These are phyloP conservation scores for Acleris laterana DNA, from an alignment of 2,888 invertebrate species.

Conservation along the genomic window DNA sequence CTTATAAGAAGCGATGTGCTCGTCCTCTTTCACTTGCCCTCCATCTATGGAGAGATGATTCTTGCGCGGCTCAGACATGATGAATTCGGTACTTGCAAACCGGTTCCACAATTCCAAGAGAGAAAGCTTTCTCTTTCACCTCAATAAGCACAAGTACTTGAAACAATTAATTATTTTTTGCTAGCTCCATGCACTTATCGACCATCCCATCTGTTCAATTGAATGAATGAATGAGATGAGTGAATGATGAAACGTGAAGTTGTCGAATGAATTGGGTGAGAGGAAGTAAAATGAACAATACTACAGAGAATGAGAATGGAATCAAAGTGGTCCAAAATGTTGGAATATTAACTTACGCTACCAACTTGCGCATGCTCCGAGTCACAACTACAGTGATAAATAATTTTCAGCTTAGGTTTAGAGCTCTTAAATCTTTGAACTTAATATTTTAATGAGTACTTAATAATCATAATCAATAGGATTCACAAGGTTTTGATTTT, in stretches of 20 bases:
- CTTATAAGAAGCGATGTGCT: slow-evolving; percentile 81
- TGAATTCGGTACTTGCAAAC: slow-evolving; percentile 49
- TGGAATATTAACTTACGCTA: too few species aligned
- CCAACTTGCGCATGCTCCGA: too few species aligned
- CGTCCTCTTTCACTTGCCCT: slow-evolving; percentile 78
- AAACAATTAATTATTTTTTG: slow-evolving; percentile 48
- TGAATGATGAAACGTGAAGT: slow-evolving; percentile 15
- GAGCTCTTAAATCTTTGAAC: too few species aligned
- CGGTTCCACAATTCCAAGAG: slow-evolving; percentile 50
- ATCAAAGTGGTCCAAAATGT: too few species aligned
- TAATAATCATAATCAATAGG: too few species aligned
- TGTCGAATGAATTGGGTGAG: too few species aligned
- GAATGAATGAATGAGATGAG: slow-evolving; percentile 42
- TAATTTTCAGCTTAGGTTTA: too few species aligned
- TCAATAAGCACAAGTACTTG: slow-evolving; percentile 47
- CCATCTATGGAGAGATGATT: slow-evolving; percentile 76
- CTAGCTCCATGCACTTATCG: slow-evolving; percentile 39
- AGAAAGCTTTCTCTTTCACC: slow-evolving; percentile 56
- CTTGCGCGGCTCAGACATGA: slow-evolving; percentile 75
- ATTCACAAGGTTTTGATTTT: too few species aligned
- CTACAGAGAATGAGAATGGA: too few species aligned
- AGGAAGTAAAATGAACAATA: too few species aligned
- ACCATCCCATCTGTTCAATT: slow-evolving; percentile 45
- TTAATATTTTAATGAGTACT: too few species aligned
- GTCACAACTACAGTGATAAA: too few species aligned